These are phyloP conservation scores for Formica aserva DNA, from an alignment of 2,888 invertebrate genomes.

Conservation along the genomic window DNA sequence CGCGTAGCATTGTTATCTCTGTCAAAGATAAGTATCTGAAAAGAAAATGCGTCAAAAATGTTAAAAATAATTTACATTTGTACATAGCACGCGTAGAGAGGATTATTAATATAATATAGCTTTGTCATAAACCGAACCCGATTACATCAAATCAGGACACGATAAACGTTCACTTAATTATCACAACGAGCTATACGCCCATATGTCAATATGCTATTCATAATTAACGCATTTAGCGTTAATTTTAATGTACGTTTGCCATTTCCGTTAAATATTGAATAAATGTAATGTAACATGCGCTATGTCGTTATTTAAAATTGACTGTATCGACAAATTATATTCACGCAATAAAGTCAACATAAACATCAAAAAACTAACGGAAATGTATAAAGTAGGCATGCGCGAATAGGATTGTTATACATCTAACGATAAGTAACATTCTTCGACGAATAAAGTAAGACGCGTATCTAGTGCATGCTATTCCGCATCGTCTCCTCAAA, in stretches of 20 bases:
- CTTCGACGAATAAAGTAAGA: slow-evolving; percentile 59
- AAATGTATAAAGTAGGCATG: neutral
- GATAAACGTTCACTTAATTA: slow-evolving; percentile 47
- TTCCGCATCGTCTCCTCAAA: slow-evolving; percentile 71
- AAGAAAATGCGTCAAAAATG: slow-evolving; percentile 54
- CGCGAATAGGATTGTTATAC: slow-evolving; percentile 21
- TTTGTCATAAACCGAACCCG: slow-evolving; percentile 39
- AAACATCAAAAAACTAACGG: neutral
- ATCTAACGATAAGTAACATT: slow-evolving; percentile 43
- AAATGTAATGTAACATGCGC: slow-evolving; percentile 18
- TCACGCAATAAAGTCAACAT: neutral
- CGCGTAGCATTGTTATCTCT: slow-evolving; percentile 71
- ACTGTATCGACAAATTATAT: slow-evolving; percentile 11
- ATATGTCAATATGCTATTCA: slow-evolving; percentile 53
- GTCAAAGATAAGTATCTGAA: slow-evolving; percentile 58
- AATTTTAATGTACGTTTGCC: slow-evolving; percentile 43
- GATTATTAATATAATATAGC: slow-evolving; percentile 29
- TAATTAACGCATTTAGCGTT: slow-evolving; percentile 45
- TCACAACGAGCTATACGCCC: slow-evolving; percentile 38
- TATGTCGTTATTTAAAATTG: slow-evolving; percentile 16
- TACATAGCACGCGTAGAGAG: neutral
- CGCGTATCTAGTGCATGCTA: slow-evolving; percentile 31
- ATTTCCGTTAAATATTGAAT: slow-evolving; percentile 32
- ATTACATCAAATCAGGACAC: slow-evolving; percentile 43
- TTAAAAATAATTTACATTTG: slow-evolving; percentile 64